These are phyloP conservation scores for Carduelis carduelis DNA, from an alignment of 2,797 vertebrate species.

Conservation along the genomic window DNA sequence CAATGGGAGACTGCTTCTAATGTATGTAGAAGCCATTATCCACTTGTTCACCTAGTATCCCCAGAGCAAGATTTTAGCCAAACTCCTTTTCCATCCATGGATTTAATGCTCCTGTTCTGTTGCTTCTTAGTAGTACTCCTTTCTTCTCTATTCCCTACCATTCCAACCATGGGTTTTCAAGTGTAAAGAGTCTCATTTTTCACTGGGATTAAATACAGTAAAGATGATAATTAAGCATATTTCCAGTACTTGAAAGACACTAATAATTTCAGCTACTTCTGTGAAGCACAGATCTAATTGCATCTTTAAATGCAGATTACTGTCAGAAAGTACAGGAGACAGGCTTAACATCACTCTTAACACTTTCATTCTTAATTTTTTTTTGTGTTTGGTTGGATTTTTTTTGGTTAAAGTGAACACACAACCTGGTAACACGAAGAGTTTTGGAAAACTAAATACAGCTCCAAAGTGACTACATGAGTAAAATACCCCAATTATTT, in stretches of 20 bases:
- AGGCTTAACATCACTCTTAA: neutral
- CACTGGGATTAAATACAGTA: neutral
- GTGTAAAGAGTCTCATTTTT: neutral
- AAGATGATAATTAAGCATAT: neutral
- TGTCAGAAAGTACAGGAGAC: neutral
- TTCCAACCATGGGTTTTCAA: neutral
- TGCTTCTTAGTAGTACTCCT: neutral
- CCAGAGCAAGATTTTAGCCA: neutral
- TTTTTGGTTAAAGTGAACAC: neutral
- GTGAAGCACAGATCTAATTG: neutral
- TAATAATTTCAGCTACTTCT: neutral
- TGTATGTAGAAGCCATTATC: neutral
- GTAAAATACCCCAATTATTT: neutral
- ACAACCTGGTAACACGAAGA: neutral
- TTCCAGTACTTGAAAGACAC: neutral
- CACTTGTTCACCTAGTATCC: neutral
- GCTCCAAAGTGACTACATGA: fast-evolving
- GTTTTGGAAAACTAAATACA: neutral
- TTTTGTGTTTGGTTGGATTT: neutral
- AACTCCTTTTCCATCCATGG: neutral
- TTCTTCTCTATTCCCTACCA: neutral
- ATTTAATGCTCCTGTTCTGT: neutral
- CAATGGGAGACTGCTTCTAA: neutral
- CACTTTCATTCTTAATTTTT: neutral
- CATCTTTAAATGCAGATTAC: neutral